Percentiles rank a stretch among this genome's conserved stretches.
Evolutionary conservation across 2,113 vertebrate genomes (phyloP).

Genomic region (Dromiciops gliroides): DNA sequence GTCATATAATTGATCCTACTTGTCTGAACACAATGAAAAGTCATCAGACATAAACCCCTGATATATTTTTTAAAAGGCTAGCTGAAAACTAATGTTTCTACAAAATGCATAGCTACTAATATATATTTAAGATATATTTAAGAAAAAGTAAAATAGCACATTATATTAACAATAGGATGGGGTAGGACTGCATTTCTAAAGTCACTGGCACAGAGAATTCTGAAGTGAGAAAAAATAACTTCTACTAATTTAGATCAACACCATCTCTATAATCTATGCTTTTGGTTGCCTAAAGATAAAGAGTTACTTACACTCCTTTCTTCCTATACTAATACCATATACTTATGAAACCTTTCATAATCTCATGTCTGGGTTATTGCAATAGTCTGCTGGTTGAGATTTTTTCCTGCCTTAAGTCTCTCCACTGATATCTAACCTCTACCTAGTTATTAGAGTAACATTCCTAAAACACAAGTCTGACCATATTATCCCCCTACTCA

Average conservation of each 20-base stretch:
- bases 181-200: neutral
- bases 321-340: neutral
- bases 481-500: neutral
- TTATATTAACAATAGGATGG: neutral
- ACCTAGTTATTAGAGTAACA: neutral
- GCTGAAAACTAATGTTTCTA: neutral
- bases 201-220: neutral
- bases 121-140: neutral
- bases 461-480: neutral
- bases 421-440: neutral
- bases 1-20: neutral
- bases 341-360: neutral
- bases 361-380: neutral
- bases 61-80: neutral
- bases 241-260: neutral
- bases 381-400: neutral
- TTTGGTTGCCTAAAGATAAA: neutral
- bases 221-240: neutral
- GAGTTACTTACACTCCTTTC: neutral
- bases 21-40: neutral
- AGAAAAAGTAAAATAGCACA: neutral
- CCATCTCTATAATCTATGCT: neutral
- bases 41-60: neutral
- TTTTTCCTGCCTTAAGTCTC: neutral
- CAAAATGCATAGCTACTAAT: neutral